Evolutionary conservation across 2,113 vertebrate genomes (phyloP).

Genomic region (Nettapus auritus): DNA sequence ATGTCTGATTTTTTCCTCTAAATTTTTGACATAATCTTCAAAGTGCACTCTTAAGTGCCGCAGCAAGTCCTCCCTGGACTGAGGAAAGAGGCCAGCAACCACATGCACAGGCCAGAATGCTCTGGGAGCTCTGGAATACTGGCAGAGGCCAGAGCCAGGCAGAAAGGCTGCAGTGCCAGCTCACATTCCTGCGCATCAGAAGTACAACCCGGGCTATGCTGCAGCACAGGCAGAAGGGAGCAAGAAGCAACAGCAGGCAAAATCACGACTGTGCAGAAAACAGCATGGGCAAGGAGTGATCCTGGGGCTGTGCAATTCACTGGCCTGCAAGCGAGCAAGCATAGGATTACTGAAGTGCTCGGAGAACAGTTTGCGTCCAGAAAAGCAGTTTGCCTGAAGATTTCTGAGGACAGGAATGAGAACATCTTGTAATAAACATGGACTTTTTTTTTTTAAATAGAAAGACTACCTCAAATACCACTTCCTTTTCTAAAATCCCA

Average conservation of each 20-base stretch:
- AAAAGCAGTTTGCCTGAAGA: not conserved
- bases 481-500: not conserved
- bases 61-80: not conserved
- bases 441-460: not conserved
- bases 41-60: not conserved
- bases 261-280: not conserved
- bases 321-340: not conserved
- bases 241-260: not conserved
- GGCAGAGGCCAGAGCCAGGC: accelerated
- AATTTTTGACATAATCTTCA: not conserved
- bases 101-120: accelerated
- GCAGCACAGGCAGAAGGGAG: not conserved
- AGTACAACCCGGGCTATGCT: not conserved
- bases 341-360: not conserved
- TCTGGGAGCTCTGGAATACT: not conserved
- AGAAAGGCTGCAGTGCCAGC: not conserved
- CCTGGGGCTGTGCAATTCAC: not conserved
- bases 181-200: not conserved
- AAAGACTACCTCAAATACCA: not conserved
- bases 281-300: accelerated
- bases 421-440: not conserved
- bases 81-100: not conserved
- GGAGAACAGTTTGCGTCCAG: not conserved
- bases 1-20: not conserved
- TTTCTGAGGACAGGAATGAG: not conserved